phyloP scores from a whole-genome alignment of 2,113 vertebrate genomes.

The Solenodon paradoxus region DNA sequence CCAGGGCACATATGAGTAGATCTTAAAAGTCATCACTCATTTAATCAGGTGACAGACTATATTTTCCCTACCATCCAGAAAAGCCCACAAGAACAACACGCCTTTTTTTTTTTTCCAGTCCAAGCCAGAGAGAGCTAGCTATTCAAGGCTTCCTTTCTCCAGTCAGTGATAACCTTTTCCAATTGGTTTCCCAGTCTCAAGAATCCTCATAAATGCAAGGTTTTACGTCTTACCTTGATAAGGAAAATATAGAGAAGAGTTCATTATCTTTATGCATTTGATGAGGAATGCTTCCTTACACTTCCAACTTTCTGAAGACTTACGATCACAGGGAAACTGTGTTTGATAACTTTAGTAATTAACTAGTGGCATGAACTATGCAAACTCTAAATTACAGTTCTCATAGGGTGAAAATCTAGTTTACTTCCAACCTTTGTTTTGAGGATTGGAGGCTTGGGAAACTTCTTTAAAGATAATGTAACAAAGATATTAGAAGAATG shows the following conservation, averaged over 20 bases:
- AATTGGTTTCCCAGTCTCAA: not conserved
- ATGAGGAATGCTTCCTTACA: not conserved
- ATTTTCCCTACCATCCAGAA: not conserved
- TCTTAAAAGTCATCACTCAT: no score
- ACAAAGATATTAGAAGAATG: not conserved
- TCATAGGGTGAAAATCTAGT: not conserved
- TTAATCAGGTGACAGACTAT: not conserved
- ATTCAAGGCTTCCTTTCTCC: not conserved
- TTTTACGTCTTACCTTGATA: not conserved
- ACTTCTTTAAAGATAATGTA: not conserved
- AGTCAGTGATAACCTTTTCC: not conserved
- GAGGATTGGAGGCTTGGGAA: not conserved
- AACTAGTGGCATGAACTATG: not conserved
- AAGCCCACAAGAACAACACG: not conserved
- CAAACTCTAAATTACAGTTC: not conserved
- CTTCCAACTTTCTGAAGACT: not conserved
- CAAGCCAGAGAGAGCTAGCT: not conserved
- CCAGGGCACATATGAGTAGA: no score
- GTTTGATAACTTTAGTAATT: not conserved
- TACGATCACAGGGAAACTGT: not conserved
- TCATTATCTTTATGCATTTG: not conserved
- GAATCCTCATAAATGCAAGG: not conserved
- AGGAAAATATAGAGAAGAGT: not conserved
- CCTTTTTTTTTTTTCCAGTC: not conserved
- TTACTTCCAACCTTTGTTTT: constrained; percentile 18